These are phyloP conservation scores for Seriola dumerili DNA, from an alignment of 2,113 vertebrate species.

Conservation along the genomic window DNA sequence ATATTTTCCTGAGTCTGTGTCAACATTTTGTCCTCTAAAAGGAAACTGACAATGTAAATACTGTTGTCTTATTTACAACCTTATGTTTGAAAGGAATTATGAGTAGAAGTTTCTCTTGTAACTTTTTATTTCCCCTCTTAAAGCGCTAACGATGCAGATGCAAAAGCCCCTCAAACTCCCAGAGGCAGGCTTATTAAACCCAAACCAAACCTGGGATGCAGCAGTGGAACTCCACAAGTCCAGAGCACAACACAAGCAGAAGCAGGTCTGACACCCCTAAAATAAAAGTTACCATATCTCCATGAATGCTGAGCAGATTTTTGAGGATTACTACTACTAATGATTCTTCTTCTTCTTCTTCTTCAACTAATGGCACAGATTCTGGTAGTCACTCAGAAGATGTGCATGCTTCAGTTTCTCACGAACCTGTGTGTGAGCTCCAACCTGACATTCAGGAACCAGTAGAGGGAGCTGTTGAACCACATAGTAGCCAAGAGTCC, in stretches of 20 bases:
- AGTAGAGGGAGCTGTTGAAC: slow-evolving; percentile 31
- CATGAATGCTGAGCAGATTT: background rate
- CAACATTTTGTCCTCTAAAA: background rate
- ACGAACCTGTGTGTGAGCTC: background rate
- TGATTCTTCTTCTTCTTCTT: background rate
- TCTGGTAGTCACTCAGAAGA: background rate
- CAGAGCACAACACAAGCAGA: background rate
- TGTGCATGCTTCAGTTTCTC: background rate
- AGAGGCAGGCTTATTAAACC: slow-evolving; percentile 70
- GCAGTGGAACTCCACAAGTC: slow-evolving; percentile 10
- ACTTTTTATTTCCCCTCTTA: slow-evolving; percentile 1
- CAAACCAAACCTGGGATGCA: slow-evolving; percentile 70
- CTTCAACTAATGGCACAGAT: slow-evolving; percentile 1
- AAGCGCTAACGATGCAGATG: slow-evolving; percentile 36
- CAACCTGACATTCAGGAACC: background rate
- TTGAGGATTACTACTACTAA: background rate
- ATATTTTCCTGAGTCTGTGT: background rate
- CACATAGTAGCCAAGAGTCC: background rate
- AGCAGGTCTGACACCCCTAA: slow-evolving; percentile 41
- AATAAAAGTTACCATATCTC: background rate
- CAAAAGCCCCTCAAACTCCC: slow-evolving; percentile 33
- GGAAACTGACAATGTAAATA: background rate
- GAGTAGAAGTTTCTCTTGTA: background rate
- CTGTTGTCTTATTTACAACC: background rate
- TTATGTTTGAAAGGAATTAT: background rate